Evolutionary conservation across 2,888 invertebrate species (phyloP).

Genomic region (Eristalis intricaria): DNA sequence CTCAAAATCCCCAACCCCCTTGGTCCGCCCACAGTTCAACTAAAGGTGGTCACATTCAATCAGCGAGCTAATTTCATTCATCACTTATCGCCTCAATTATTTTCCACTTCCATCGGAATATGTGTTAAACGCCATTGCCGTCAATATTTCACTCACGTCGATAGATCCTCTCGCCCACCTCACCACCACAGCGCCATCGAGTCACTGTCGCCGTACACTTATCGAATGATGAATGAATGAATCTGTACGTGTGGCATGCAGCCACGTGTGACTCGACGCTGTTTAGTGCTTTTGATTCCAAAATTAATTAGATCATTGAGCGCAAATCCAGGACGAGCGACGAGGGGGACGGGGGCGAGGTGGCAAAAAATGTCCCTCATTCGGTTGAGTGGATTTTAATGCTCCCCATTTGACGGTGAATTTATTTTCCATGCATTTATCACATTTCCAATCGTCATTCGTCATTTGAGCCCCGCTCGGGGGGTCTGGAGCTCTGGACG

Average conservation of each 20-base stretch:
- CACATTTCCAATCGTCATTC: not conserved
- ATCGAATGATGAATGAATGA: not conserved
- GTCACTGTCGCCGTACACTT: not conserved
- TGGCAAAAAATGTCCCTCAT: not conserved
- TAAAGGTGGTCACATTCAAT: not conserved
- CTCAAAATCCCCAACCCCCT: not conserved
- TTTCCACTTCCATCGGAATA: slow-evolving; percentile 4
- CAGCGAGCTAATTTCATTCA: not conserved
- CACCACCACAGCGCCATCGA: not conserved
- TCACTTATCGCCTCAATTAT: slow-evolving; percentile 9
- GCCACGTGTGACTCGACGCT: not conserved
- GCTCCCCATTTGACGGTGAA: not conserved
- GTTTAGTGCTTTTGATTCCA: not conserved
- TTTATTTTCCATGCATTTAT: not conserved
- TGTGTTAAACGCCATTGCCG: slow-evolving; percentile 28
- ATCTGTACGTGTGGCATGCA: not conserved
- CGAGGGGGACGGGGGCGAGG: not conserved
- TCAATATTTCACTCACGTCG: slow-evolving; percentile 11
- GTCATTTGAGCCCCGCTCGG: not conserved
- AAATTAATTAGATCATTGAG: not conserved
- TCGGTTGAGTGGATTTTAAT: not conserved
- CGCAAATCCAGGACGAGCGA: not conserved
- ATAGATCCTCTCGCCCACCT: not conserved
- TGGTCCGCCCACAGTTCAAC: not conserved
- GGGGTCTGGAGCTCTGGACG: not conserved